Percentiles rank a stretch among this genome's conserved stretches.
Conservation (phyloP, 2,113 vertebrate species). For the Megaceryle maxima region DNA sequence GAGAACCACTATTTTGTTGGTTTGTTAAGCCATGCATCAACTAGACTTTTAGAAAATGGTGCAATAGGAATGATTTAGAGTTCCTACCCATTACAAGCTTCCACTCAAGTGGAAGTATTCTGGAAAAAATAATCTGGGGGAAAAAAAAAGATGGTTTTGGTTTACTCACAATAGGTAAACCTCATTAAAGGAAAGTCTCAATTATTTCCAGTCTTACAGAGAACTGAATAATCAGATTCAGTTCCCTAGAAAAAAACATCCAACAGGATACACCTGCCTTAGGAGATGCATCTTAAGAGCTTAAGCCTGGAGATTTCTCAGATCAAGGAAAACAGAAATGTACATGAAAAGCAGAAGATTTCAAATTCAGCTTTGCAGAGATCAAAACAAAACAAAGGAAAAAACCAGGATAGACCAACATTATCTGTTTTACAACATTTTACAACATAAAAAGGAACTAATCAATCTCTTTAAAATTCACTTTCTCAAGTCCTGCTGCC, state of each 20-base stretch:
- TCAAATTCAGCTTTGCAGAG: background rate
- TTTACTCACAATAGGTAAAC: background rate
- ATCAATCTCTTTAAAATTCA: background rate
- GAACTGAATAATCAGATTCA: background rate
- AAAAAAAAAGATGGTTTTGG: background rate
- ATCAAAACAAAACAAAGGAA: background rate
- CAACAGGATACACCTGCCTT: background rate
- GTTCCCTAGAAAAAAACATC: background rate
- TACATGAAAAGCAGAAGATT: background rate
- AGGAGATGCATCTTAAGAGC: background rate
- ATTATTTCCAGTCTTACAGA: background rate
- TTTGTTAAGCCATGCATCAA: background rate
- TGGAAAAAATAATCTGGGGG: background rate
- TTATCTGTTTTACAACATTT: background rate
- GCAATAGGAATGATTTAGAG: background rate
- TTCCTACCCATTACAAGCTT: background rate
- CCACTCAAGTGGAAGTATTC: background rate
- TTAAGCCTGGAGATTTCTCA: background rate
- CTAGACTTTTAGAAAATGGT: background rate
- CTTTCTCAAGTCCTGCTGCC: background rate
- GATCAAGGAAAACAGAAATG: background rate
- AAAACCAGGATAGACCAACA: background rate
- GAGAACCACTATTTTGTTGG: background rate
- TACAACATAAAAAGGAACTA: background rate
- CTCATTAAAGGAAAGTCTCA: background rate